Percentiles rank a stretch among this genome's conserved stretches.
These are phyloP conservation scores for Catocala fraxini DNA, from an alignment of 2,888 invertebrate species.

Conservation along the genomic window DNA sequence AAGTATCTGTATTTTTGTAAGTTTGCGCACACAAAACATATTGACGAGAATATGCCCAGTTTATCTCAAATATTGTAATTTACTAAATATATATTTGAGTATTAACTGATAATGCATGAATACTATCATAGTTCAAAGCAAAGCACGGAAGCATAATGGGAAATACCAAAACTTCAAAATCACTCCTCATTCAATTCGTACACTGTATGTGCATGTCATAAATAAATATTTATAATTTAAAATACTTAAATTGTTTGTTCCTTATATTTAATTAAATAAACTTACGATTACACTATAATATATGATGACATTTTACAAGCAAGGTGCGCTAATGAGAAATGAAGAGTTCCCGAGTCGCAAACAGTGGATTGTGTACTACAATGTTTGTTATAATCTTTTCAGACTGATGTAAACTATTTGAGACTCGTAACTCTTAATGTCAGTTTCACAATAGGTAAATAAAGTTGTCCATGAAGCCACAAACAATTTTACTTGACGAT, in stretches of 20 bases:
- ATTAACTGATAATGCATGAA: too few species aligned
- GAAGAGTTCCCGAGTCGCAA: conserved; percentile 17
- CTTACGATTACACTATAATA: conserved; percentile 1
- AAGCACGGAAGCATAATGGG: too few species aligned
- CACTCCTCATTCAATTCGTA: not conserved
- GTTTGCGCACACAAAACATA: too few species aligned
- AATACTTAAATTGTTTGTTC: not conserved
- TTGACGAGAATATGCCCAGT: too few species aligned
- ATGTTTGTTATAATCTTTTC: not conserved
- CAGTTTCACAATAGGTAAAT: conserved; percentile 14
- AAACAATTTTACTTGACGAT: not conserved
- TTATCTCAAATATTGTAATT: too few species aligned
- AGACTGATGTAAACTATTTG: conserved; percentile 9
- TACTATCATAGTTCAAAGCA: too few species aligned
- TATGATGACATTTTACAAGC: conserved; percentile 12
- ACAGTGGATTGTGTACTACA: not conserved
- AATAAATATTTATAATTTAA: too few species aligned
- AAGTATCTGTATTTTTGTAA: too few species aligned
- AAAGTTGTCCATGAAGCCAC: conserved; percentile 1
- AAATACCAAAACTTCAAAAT: too few species aligned
- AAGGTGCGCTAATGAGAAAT: conserved; percentile 12
- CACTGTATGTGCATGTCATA: not conserved
- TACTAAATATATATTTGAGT: too few species aligned
- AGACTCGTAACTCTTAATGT: conserved; percentile 9
- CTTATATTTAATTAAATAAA: not conserved